Evolutionary conservation across 2,797 vertebrate species (phyloP), one percentile per base, ranked within the genome.

Genomic region (Alcedo atthis): DNA sequence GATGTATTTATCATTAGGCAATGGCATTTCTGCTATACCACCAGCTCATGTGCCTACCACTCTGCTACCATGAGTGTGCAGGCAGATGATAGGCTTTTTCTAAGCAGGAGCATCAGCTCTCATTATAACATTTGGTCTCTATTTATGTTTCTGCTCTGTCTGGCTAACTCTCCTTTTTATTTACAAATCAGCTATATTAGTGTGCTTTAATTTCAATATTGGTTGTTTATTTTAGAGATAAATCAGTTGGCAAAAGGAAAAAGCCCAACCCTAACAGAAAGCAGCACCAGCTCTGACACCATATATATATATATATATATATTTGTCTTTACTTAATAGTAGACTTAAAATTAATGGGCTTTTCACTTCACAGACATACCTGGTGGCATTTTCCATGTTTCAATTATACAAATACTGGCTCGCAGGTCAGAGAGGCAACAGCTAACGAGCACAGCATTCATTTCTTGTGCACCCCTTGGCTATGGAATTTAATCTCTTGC

Each of bases 71-170:
- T 0, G 7, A 89, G 45, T 15, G 5, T 6, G 19, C 54, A 81
- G 71, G n/a, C n/a, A 15, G 26, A 63, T 26, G 5, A 63, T 8
- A 45, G 22, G 11, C 11, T 84, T 69, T 73, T 70, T 42, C 74
- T 63, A 18, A 91, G 70, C 37, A 90, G 57, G 46, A 92, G 30
- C 57, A 77, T 90, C 42, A 0, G 84, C 85, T 95, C 83, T 61
- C 84, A 85, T 85, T 87, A 16, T 61, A 95, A 82, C 92, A 92
- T 95, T 96, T 90, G 89, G 92, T 90, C 75, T 94, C 81, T 94
- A 28, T 94, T 96, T 96, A 77, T 89, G 42, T 92, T 94, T 95
- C 86, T 2, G 4, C 57, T 82, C 75, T 90, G n/a, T 67, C 86
- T 95, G 75, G 64, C 86, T 87, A 95, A 92, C 75, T 96, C 84